Evolutionary conservation across 2,113 vertebrate species (phyloP).

Genomic region (Nerophis ophidion): DNA sequence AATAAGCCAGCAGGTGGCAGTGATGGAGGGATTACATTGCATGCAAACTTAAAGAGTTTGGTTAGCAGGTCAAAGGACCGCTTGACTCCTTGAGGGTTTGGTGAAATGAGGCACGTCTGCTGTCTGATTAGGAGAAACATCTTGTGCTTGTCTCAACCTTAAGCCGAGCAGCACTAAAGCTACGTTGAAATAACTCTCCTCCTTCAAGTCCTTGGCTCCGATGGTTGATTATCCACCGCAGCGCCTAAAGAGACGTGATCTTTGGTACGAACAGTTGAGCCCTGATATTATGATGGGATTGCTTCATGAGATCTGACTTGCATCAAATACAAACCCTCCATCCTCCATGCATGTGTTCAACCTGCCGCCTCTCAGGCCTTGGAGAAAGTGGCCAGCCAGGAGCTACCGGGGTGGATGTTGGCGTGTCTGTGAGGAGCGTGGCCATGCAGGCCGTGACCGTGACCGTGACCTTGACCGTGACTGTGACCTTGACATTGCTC

Average conservation of each 20-base stretch:
- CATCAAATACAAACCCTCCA: constrained; percentile 8
- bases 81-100: constrained; percentile 12
- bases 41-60: constrained; percentile 21
- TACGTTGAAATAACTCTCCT: constrained; percentile 4
- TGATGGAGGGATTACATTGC: constrained; percentile 23
- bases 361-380: constrained; percentile 80
- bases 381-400: constrained; percentile 83
- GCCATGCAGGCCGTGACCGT: constrained; percentile 45
- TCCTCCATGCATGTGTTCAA: constrained; percentile 15
- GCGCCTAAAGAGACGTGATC: constrained; percentile 40
- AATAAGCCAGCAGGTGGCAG: constrained; percentile 54
- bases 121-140: constrained; percentile 21
- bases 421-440: constrained; percentile 50
- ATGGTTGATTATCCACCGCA: neutral
- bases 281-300: constrained; percentile 23
- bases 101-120: constrained; percentile 19
- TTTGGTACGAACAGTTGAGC: constrained; percentile 47
- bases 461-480: too few relatives aligned
- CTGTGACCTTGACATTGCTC: constrained; percentile 28
- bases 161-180: constrained; percentile 8
- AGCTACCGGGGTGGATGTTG: constrained; percentile 76
- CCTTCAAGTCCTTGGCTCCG: constrained; percentile 8
- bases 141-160: constrained; percentile 2
- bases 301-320: constrained; percentile 11
- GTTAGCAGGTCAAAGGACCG: constrained; percentile 25